Evolutionary conservation across 2,113 vertebrate genomes (phyloP).

Genomic region (Epinephelus moara): DNA sequence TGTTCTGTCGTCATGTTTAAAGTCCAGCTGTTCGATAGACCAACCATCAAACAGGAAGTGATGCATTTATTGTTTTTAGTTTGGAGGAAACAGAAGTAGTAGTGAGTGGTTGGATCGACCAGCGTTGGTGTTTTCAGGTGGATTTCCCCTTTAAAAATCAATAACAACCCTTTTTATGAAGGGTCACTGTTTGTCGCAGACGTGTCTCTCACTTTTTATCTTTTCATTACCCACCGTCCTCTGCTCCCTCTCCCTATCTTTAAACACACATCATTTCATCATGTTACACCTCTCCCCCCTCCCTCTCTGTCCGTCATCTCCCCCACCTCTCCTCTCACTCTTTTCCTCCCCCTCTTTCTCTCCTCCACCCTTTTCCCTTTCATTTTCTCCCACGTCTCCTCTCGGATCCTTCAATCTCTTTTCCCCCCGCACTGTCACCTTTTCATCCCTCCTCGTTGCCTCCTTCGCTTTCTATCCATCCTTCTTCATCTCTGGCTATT

Average conservation of each 20-base stretch:
- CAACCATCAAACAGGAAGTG: background rate
- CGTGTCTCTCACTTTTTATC: slow-evolving; percentile 26
- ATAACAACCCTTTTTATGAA: slow-evolving; percentile 22
- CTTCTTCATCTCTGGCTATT: slow-evolving; percentile 69
- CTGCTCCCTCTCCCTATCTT: background rate
- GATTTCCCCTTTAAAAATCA: slow-evolving; percentile 26
- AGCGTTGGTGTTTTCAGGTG: background rate
- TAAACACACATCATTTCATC: slow-evolving; percentile 28
- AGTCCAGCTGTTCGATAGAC: no score
- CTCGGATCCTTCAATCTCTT: slow-evolving; percentile 57
- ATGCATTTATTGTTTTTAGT: background rate
- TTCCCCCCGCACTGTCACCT: slow-evolving; percentile 50
- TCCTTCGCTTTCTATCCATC: slow-evolving; percentile 70
- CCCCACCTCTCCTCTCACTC: background rate
- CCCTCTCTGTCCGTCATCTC: slow-evolving; percentile 8
- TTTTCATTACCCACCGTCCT: slow-evolving; percentile 49
- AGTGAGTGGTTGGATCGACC: background rate
- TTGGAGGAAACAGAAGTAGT: background rate
- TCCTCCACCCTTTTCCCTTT: slow-evolving; percentile 12
- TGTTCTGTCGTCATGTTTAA: no score
- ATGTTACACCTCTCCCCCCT: background rate
- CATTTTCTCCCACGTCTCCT: slow-evolving; percentile 22
- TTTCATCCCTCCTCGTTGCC: slow-evolving; percentile 66
- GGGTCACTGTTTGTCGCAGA: slow-evolving; percentile 18
- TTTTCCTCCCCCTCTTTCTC: background rate